Conservation (phyloP, 2,113 vertebrate species). For the Sciurus niger region DNA sequence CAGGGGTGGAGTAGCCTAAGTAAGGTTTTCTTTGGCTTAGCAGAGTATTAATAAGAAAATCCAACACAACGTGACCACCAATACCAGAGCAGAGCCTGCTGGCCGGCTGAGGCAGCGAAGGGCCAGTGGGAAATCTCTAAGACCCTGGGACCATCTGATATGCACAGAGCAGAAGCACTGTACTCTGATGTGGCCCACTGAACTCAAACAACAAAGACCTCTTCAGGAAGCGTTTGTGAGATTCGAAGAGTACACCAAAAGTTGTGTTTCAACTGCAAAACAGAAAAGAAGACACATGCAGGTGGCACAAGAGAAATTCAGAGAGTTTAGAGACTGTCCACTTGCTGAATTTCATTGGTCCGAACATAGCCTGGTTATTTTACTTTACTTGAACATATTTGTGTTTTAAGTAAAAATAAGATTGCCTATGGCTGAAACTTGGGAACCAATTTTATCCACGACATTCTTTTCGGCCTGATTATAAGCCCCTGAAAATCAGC, state of each 20-base stretch:
- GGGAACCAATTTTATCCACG: slow-evolving; percentile 58
- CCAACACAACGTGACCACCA: slow-evolving; percentile 64
- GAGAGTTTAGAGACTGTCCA: neutral
- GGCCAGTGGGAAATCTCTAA: neutral
- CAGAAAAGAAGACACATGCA: neutral
- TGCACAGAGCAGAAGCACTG: neutral
- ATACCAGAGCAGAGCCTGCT: slow-evolving; percentile 28
- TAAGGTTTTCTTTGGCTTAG: slow-evolving; percentile 81
- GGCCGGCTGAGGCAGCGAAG: neutral
- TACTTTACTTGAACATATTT: neutral
- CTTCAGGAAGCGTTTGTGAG: neutral
- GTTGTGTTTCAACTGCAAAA: neutral
- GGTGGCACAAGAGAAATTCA: neutral
- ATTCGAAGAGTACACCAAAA: neutral
- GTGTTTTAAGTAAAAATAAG: slow-evolving; percentile 55
- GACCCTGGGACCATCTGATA: neutral
- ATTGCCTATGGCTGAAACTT: neutral
- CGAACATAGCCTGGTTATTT: slow-evolving; percentile 30
- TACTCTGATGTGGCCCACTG: neutral
- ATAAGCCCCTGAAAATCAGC: slow-evolving; percentile 72
- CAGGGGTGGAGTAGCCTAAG: slow-evolving; percentile 74
- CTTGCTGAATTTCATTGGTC: neutral
- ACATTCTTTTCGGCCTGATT: slow-evolving; percentile 51
- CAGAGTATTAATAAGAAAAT: slow-evolving; percentile 76
- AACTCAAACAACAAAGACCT: neutral